These are phyloP conservation scores for Lithodes maja DNA, from an alignment of 2,888 invertebrate genomes.

Conservation along the genomic window DNA sequence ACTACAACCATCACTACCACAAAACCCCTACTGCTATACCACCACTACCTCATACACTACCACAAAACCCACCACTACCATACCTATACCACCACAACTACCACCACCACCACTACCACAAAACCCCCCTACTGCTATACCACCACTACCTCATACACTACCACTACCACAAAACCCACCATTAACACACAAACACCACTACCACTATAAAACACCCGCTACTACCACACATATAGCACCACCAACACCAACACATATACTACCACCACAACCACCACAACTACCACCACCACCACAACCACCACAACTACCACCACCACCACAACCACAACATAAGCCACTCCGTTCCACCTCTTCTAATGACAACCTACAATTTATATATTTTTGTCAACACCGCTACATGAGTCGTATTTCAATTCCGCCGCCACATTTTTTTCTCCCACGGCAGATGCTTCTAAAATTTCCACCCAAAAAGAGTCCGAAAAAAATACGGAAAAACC, in stretches of 20 bases:
- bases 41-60: neutral
- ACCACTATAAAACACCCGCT: neutral
- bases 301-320: neutral
- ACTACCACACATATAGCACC: neutral
- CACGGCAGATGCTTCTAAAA: slow-evolving; percentile 1
- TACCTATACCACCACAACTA: neutral
- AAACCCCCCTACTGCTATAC: neutral
- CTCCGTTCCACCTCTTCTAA: neutral
- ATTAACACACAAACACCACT: neutral
- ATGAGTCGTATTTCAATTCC: neutral
- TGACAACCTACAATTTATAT: neutral
- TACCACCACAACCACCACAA: slow-evolving; percentile 3
- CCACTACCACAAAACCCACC: neutral
- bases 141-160: neutral
- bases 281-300: neutral
- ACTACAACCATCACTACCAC: neutral
- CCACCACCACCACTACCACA: slow-evolving; percentile 11
- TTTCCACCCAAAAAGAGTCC: neutral
- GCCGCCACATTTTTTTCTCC: neutral
- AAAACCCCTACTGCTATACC: neutral
- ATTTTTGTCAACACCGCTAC: neutral
- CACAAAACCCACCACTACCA: slow-evolving; percentile 11
- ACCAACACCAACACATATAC: neutral
- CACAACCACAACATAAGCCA: neutral
- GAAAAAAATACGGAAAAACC: neutral